Evolutionary conservation across 2,888 invertebrate species (phyloP).

Genomic region (Sipunculus nudus): DNA sequence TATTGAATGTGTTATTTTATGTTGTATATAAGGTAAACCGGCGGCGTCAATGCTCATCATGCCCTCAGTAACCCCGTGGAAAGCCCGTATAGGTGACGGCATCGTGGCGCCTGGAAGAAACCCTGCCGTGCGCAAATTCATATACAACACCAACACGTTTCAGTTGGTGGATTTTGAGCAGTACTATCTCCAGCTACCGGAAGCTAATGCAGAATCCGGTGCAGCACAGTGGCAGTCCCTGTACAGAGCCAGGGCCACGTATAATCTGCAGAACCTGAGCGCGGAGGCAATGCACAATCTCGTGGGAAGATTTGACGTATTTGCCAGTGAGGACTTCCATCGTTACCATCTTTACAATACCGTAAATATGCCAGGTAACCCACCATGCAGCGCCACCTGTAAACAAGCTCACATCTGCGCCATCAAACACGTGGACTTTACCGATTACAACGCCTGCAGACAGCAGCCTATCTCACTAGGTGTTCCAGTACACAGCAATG

Average conservation of each 20-base stretch:
- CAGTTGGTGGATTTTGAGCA: slow-evolving; percentile 11
- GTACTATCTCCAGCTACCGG: slow-evolving; percentile 12
- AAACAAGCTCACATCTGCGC: slow-evolving; percentile 15
- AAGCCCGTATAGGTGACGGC: slow-evolving; percentile 48
- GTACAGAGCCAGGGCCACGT: slow-evolving; percentile 8
- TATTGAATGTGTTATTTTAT: too few species aligned
- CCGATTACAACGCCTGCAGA: slow-evolving; percentile 12
- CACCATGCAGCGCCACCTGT: slow-evolving; percentile 16
- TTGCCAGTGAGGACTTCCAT: slow-evolving; percentile 18
- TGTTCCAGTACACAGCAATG: too few species aligned
- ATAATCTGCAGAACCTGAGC: slow-evolving; percentile 11
- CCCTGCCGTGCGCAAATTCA: slow-evolving; percentile 11
- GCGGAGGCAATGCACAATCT: slow-evolving; percentile 4
- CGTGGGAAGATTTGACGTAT: neutral
- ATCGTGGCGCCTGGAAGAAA: slow-evolving; percentile 1
- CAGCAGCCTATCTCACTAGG: neutral
- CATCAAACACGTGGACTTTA: slow-evolving; percentile 13
- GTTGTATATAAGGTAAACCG: slow-evolving; percentile 71
- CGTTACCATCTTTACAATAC: slow-evolving; percentile 15
- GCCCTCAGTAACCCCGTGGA: slow-evolving; percentile 88
- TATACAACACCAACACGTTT: neutral
- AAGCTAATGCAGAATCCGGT: slow-evolving; percentile 1
- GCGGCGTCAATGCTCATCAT: slow-evolving; percentile 86
- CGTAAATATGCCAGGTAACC: slow-evolving; percentile 2
- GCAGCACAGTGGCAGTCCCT: slow-evolving; percentile 11